phyloP scores from a whole-genome alignment of 2,113 vertebrate species.

The Myxocyprinus asiaticus region DNA sequence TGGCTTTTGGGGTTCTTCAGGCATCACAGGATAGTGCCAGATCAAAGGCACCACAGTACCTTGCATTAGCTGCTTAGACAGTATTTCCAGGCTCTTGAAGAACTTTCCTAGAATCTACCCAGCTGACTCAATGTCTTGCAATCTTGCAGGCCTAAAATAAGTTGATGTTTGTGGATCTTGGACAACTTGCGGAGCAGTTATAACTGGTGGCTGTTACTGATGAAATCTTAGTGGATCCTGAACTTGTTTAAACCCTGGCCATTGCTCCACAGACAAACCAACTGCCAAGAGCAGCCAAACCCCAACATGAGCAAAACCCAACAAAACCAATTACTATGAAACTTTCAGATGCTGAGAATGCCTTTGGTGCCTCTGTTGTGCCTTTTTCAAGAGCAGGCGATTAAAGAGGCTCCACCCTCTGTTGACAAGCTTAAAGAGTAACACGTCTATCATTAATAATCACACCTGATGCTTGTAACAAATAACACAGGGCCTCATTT shows the following conservation, averaged over 20 bases:
- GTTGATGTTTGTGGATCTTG: background rate
- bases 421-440: background rate
- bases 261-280: background rate
- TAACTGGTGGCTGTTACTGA: background rate
- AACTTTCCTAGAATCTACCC: background rate
- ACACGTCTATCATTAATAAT: too few relatives aligned
- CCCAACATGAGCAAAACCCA: background rate
- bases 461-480: too few relatives aligned
- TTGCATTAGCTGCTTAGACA: background rate
- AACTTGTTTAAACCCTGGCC: background rate
- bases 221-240: background rate
- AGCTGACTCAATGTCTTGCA: background rate
- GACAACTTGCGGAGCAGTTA: background rate
- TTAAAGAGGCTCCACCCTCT: background rate
- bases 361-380: background rate
- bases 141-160: background rate
- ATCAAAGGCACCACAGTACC: constrained; percentile 46
- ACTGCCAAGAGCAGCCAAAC: background rate
- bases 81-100: background rate
- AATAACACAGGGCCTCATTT: too few relatives aligned
- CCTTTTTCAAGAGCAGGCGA: constrained; percentile 14
- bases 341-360: background rate
- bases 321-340: background rate
- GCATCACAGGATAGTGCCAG: constrained; percentile 23
- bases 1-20: background rate